Conservation (phyloP, 2,797 vertebrate genomes). For the Ptychadena robeensis region DNA sequence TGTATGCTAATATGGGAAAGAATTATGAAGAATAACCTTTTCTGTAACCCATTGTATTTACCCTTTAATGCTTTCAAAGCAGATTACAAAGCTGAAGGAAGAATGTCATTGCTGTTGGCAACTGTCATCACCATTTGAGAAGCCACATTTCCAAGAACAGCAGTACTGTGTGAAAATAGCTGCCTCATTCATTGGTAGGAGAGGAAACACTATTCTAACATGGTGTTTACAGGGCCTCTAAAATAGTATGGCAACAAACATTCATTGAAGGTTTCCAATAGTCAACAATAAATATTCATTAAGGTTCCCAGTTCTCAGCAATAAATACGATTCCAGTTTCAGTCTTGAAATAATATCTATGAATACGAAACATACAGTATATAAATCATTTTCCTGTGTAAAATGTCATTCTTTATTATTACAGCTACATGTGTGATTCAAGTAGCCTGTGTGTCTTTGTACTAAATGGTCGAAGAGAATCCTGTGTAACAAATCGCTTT, state of each 20-base stretch:
- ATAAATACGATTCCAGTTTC: conserved; percentile 25
- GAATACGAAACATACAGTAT: background rate
- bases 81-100: too few species aligned
- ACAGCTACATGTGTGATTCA: too few species aligned
- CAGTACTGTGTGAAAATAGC: background rate
- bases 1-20: background rate
- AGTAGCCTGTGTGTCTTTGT: too few species aligned
- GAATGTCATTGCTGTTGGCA: background rate
- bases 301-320: background rate
- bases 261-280: background rate
- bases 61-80: too few species aligned
- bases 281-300: background rate
- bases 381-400: background rate
- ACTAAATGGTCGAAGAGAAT: too few species aligned
- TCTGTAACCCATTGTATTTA: too few species aligned
- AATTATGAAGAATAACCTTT: background rate
- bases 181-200: background rate
- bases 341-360: background rate
- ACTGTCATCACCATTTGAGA: background rate
- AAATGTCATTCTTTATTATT: background rate
- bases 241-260: background rate
- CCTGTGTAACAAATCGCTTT: too few species aligned
- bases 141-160: background rate
- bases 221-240: background rate
- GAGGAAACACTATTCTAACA: background rate